Percentiles rank a stretch among this genome's conserved stretches.
Evolutionary conservation across 2,797 vertebrate species (phyloP).

Genomic region (Tokudaia tokunoshimensis): DNA sequence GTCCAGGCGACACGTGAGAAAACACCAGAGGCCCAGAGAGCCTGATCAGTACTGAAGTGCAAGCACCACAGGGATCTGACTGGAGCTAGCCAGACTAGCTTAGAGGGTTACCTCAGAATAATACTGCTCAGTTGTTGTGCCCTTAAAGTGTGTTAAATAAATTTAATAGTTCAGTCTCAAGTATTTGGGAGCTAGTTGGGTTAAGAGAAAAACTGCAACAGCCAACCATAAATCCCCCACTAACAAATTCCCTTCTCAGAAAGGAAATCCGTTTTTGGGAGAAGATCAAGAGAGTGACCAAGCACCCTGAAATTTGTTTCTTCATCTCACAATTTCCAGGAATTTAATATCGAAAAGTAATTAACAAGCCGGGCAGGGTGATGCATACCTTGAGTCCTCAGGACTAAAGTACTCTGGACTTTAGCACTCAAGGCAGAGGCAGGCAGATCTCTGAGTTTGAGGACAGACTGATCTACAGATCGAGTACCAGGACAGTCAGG

Average conservation of each 20-base stretch:
- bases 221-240: background rate
- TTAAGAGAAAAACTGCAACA: background rate
- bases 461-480: background rate
- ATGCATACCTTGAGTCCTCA: background rate
- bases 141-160: background rate
- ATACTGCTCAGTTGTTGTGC: background rate
- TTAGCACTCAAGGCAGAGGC: background rate
- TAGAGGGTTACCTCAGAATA: background rate
- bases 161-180: background rate
- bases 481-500: background rate
- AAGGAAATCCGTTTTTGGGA: background rate
- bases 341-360: slow-evolving; percentile 37
- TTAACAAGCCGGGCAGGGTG: background rate
- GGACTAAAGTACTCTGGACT: background rate
- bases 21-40: background rate
- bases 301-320: background rate
- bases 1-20: background rate
- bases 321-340: slow-evolving; percentile 1
- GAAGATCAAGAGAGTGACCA: background rate
- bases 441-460: background rate
- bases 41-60: background rate
- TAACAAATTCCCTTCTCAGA: background rate
- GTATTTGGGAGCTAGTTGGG: background rate
- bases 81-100: background rate
- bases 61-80: background rate